Base-by-base conservation (phyloP, 2,797 vertebrate species). In the Hapalemur alaotrensis region DNA sequence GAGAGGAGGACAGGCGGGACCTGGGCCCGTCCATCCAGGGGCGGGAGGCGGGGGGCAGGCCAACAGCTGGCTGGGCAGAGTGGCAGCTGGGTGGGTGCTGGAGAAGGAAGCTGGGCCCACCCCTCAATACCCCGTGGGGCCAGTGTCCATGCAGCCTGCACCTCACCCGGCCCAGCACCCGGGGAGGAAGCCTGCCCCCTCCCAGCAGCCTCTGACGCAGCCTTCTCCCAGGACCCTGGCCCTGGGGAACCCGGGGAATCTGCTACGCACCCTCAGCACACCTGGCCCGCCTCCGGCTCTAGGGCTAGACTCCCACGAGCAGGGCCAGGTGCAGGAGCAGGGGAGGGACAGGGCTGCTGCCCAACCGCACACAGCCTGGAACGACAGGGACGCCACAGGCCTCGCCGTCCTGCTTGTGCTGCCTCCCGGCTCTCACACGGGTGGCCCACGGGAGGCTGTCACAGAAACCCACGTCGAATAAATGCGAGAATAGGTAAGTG, bases 111-210 rank as follows among this genome's bases (percentile, higher is more conserved):
- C 73, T 1, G 32, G 25, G 46, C 35, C 12, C 17, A 5, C 65
- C 63, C 43, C 28, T 5, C 23, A 7, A 4, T 0, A 20, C 1
- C 25, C 5, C 0, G 0, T 0, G 22, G 18, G 22, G 46, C 25
- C 43, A 35, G 3, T 23, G 35, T 76, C 43, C 32, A 2, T 52
- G 23, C 52, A 30, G 2, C 52, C 22, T 4, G 63, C 8, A 1
- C n/a, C 6, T n/a, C 10, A 3, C 2, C 32, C 3, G 5, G 22
- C 54, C 23, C 41, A 63, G 11, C 12, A 12, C 75, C n/a, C 1
- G 0, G 15, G 10, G 2, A 59, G 52, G 20, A 46, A 72, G 22
- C 22, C 50, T 43, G 65, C 17, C 25, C 15, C 69, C 70, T 20
- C 11, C 43, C 43, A 46, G 10, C 13, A 5, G 28, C 8, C 15